Base-by-base conservation (phyloP, 2,888 invertebrate genomes). In the Andrena chrysosceles region DNA sequence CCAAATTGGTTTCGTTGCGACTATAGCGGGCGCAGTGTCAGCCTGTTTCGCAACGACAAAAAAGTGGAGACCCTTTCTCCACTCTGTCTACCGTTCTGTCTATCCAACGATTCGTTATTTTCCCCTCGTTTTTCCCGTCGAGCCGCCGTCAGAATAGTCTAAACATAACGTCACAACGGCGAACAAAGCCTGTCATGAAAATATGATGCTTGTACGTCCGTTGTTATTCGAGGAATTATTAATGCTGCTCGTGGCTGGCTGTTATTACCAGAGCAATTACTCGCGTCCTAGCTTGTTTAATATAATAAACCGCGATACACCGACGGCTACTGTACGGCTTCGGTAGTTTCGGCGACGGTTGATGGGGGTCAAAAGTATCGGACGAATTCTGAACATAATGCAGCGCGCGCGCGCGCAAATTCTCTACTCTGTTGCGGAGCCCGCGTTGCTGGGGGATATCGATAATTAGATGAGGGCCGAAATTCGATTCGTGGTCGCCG, bases 181-280 rank as follows among this genome's bases (percentile, higher is more conserved):
- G 63, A 62, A 80, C 80, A 66, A 80, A 79, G 60, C 49, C 80
- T 72, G 80, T 70, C 74, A 66, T 56, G 77, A 75, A 86, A 86
- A 86, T 85, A 83, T 69, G 59, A 52, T 66, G 76, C 67, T 62
- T 42, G 59, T 23, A 31, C 56, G 52, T n/a, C 35, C 33, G 42
- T 42, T 29, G 52, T 72, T 80, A 80, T 67, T 76, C 48, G 54
- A 5, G 10, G 56, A 72, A 81, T 81, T 81, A 81, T 80, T 81
- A 80, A 81, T 67, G 60, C 60, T 60, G 52, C 33, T 13, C 35
- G n/a, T 20, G 64, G 80, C 69, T 62, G 60, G 64, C 60, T 42
- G 80, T 80, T 80, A 80, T 60, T 71, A 66, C 66, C 71, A 81
- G 71, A 72, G 80, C 80, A 80, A 81, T 81, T 80, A 80, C 80